These are phyloP conservation scores for Puma concolor DNA, from an alignment of 2,113 vertebrate genomes.

Conservation along the genomic window DNA sequence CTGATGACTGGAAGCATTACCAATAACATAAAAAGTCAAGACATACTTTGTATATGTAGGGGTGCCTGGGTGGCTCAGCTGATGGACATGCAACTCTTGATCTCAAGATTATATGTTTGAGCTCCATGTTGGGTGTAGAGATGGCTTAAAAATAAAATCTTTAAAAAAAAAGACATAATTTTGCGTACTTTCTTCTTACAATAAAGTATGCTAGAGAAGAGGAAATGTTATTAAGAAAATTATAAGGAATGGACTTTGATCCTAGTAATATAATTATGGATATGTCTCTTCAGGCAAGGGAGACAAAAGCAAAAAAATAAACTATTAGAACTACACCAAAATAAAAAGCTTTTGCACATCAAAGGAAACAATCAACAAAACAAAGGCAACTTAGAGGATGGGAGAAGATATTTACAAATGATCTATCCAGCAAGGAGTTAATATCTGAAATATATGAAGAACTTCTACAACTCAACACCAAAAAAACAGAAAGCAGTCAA, in stretches of 20 bases:
- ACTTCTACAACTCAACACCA: neutral
- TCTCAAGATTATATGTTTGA: neutral
- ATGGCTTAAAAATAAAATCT: neutral
- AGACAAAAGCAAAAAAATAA: neutral
- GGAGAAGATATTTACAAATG: neutral
- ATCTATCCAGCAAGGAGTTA: neutral
- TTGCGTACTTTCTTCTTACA: neutral
- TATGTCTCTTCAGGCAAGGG: neutral
- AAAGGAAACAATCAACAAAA: neutral
- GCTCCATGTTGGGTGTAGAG: neutral
- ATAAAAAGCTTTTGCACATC: neutral
- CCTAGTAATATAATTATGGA: neutral
- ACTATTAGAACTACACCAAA: neutral
- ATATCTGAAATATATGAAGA: neutral
- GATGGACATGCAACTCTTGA: neutral
- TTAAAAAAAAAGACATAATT: neutral
- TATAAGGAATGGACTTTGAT: neutral
- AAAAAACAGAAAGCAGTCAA: neutral
- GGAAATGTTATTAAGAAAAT: neutral
- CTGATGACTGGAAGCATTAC: neutral
- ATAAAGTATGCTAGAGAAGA: neutral
- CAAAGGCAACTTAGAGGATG: neutral
- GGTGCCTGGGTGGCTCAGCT: neutral
- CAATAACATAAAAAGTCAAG: neutral
- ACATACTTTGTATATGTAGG: neutral